Percentiles rank a stretch among this genome's conserved stretches.
Evolutionary conservation across 2,797 vertebrate species (phyloP).

Genomic region (Zenarchopterus dispar): DNA sequence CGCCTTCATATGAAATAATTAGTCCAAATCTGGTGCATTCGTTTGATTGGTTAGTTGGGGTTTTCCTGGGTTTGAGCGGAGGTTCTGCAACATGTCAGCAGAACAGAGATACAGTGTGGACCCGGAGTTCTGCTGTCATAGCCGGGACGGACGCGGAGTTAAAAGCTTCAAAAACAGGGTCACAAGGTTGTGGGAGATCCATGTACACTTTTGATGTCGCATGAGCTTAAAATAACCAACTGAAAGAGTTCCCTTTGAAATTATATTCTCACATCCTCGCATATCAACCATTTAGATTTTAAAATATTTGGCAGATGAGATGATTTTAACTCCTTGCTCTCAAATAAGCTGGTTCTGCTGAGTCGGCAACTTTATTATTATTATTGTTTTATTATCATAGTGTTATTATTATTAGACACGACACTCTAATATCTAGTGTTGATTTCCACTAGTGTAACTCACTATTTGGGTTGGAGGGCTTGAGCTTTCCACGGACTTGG

Average conservation of each 20-base stretch:
- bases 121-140: constrained; percentile 57
- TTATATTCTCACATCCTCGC: constrained; percentile 35
- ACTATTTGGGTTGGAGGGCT: constrained; percentile 64
- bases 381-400: no score
- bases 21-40: constrained; percentile 75
- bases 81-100: constrained; percentile 76
- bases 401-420: constrained; percentile 56
- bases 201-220: constrained; percentile 40
- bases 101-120: constrained; percentile 62
- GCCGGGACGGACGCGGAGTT: constrained; percentile 34
- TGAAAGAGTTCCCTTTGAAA: constrained; percentile 55
- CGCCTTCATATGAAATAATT: constrained; percentile 72
- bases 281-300: constrained; percentile 40
- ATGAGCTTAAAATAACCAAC: constrained; percentile 56
- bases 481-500: constrained; percentile 28
- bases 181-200: constrained; percentile 65
- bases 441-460: constrained; percentile 51
- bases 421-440: constrained; percentile 59
- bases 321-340: constrained; percentile 31
- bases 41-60: constrained; percentile 77
- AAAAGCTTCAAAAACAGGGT: constrained; percentile 17
- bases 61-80: constrained; percentile 72
- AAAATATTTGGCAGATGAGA: constrained; percentile 15
- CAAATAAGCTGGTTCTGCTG: constrained; percentile 40
- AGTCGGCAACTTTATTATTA: constrained; percentile 37